A percentile compares a stretch with the other conserved stretches of the same genome.
phyloP scores from a whole-genome alignment of 2,113 vertebrate species.

The Blennius ocellaris region DNA sequence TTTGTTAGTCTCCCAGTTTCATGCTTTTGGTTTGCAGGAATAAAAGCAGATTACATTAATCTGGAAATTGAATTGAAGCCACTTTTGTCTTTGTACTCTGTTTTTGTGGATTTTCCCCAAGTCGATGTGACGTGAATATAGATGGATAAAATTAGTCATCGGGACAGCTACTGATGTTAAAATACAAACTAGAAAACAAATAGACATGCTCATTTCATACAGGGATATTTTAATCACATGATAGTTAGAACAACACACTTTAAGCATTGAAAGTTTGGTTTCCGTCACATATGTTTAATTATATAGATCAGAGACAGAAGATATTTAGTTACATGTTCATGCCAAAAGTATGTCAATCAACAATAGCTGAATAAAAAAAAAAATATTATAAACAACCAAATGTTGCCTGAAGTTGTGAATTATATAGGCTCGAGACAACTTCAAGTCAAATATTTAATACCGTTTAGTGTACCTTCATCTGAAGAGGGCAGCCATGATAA shows the following conservation, averaged over 20 bases:
- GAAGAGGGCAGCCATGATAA: slow-evolving; percentile 2
- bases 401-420: not conserved
- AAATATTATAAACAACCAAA: not conserved
- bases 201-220: not conserved
- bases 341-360: slow-evolving; percentile 18
- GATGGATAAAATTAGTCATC: not conserved
- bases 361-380: slow-evolving; percentile 1
- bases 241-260: slow-evolving; percentile 31
- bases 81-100: not conserved
- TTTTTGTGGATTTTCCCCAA: not conserved
- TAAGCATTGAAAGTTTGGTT: slow-evolving; percentile 2
- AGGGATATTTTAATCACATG: slow-evolving; percentile 58
- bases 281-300: not conserved
- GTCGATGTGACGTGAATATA: not conserved
- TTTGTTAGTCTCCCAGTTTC: not conserved
- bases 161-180: not conserved
- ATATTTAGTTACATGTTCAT: slow-evolving; percentile 11
- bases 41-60: slow-evolving; percentile 4
- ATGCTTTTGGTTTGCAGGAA: slow-evolving; percentile 4
- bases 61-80: slow-evolving; percentile 1
- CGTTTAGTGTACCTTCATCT: slow-evolving; percentile 14
- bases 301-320: not conserved
- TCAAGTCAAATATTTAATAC: slow-evolving; percentile 22
- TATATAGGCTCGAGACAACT: slow-evolving; percentile 2
- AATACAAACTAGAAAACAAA: slow-evolving; percentile 2